Evolutionary conservation across 92 coral and sea anemone species (phyloP).

Genomic region (Virgularia gustaviana): DNA sequence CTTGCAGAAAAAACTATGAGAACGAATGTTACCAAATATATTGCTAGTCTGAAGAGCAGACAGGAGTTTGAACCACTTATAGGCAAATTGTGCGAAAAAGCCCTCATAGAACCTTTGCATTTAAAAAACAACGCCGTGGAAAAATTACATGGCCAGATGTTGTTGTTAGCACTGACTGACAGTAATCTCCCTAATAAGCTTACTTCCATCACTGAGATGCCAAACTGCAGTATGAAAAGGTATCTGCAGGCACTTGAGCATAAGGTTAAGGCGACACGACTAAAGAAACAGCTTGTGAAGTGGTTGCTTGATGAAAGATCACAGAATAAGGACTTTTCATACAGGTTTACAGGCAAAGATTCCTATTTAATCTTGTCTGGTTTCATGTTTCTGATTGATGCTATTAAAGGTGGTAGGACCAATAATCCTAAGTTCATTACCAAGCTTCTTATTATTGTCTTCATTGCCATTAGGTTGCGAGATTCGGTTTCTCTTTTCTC

Average conservation of each 20-base stretch:
- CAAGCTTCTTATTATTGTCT: conserved; percentile 47
- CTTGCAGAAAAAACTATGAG: conserved; percentile 27
- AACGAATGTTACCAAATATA: conserved; percentile 3
- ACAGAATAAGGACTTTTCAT: conserved; percentile 27
- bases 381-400: conserved; percentile 53
- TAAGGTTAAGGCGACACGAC: conserved; percentile 5
- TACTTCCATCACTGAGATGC: background rate
- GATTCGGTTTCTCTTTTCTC: conserved; percentile 49
- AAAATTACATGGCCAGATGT: conserved; percentile 4
- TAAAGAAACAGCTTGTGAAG: conserved; percentile 5
- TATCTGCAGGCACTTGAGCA: background rate
- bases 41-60: conserved; percentile 9
- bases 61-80: conserved; percentile 24
- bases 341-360: conserved; percentile 61
- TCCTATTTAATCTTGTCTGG: conserved; percentile 52
- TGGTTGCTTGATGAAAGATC: conserved; percentile 12
- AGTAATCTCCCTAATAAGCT: conserved; percentile 16
- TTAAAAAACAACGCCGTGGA: conserved; percentile 31
- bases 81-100: conserved; percentile 27
- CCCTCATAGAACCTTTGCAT: conserved; percentile 27
- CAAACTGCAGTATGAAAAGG: background rate
- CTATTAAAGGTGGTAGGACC: conserved; percentile 45
- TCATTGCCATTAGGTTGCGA: conserved; percentile 45
- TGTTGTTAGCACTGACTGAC: conserved; percentile 18
- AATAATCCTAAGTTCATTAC: conserved; percentile 43